phyloP scores from a whole-genome alignment of 37 sponge, comb jelly and placozoan species.

The Aphrocallistes beatrix region DNA sequence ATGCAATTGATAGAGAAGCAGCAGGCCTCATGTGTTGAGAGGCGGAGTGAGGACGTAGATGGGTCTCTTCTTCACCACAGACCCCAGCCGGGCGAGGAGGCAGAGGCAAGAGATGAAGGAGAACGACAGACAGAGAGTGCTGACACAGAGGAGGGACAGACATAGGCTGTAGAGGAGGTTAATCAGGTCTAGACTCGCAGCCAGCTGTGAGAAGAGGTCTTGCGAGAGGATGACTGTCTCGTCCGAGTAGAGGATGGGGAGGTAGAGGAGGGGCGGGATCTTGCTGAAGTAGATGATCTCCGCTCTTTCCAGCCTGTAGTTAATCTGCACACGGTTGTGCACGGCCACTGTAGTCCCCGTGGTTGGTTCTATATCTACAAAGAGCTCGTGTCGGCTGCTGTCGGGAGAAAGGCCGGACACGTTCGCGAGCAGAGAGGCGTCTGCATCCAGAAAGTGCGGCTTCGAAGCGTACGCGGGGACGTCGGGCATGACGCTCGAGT shows the following conservation, averaged over 20 bases:
- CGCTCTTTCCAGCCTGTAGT: background rate
- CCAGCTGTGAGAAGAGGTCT: background rate
- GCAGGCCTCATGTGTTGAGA: too few relatives aligned
- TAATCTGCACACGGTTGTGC: background rate
- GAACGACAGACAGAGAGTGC: background rate
- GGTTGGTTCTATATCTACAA: conserved; percentile 46
- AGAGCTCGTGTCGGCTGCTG: conserved; percentile 31
- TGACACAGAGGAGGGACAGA: background rate
- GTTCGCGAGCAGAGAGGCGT: conserved; percentile 28
- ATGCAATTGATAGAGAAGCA: too few relatives aligned
- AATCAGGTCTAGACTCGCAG: background rate
- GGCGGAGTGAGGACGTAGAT: too few relatives aligned
- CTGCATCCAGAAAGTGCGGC: conserved; percentile 67
- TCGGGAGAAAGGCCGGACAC: conserved; percentile 37
- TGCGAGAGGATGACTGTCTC: background rate
- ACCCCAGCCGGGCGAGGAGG: background rate
- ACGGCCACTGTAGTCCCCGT: background rate
- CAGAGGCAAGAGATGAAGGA: background rate
- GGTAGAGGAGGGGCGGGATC: background rate
- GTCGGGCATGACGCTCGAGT: conserved; percentile 15
- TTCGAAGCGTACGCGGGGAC: conserved; percentile 64
- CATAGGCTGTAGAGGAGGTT: background rate
- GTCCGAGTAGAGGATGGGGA: background rate
- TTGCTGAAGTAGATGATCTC: background rate
- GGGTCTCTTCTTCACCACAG: background rate